Percentiles rank a stretch among this genome's conserved stretches.
phyloP scores from a whole-genome alignment of 2,888 invertebrate genomes.

The Petrolisthes cinctipes region DNA sequence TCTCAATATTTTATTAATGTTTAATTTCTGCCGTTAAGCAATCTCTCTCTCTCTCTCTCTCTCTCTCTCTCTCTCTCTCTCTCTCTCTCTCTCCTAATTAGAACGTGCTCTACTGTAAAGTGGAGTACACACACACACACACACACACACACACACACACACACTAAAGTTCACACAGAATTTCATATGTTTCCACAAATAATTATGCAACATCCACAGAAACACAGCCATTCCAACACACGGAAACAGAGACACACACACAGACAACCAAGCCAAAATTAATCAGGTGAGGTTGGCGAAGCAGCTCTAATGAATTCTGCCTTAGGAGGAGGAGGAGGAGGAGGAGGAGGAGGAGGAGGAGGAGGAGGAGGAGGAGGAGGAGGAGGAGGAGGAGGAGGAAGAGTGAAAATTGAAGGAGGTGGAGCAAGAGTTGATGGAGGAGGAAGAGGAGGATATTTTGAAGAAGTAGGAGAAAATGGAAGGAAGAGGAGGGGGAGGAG shows the following conservation, averaged over 20 bases:
- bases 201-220: not conserved
- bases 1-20: not conserved
- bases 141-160: slow-evolving; percentile 1
- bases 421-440: not conserved
- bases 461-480: too few relatives aligned
- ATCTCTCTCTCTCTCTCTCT: slow-evolving; percentile 22
- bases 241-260: not conserved
- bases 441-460: not conserved
- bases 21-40: not conserved
- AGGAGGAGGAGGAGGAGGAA: not conserved
- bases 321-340: not conserved
- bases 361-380: not conserved
- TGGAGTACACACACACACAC: not conserved
- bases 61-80: slow-evolving; percentile 30
- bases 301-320: not conserved
- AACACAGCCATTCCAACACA: not conserved
- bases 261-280: not conserved
- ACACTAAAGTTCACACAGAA: not conserved
- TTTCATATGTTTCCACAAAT: not conserved
- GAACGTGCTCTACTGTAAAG: not conserved
- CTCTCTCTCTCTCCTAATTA: slow-evolving; percentile 16
- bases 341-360: not conserved
- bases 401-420: not conserved
- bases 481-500: too few relatives aligned
- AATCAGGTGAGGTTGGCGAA: too few relatives aligned